Conservation (phyloP, 2,888 invertebrate genomes). For the Scaptomyza reducta region DNA sequence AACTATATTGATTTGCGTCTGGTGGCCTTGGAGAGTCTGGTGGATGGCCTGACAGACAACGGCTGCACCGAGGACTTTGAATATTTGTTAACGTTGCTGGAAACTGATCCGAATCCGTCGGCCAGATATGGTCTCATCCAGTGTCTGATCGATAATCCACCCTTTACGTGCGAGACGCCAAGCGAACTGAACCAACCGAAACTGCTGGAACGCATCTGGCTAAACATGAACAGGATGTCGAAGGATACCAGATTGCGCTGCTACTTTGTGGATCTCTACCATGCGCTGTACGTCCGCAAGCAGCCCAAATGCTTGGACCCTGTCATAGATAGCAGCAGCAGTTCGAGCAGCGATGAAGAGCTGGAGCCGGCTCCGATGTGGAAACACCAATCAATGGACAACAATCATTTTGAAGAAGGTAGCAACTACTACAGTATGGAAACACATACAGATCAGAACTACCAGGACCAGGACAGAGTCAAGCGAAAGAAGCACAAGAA, state of each 20-base stretch:
- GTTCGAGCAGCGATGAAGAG: slow-evolving; percentile 5
- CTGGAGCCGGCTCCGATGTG: too few relatives aligned
- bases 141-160: slow-evolving; percentile 91
- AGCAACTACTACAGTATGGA: background rate
- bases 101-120: slow-evolving; percentile 94
- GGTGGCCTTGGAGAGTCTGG: slow-evolving; percentile 95
- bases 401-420: background rate
- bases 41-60: slow-evolving; percentile 95
- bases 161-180: slow-evolving; percentile 86
- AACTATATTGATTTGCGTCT: slow-evolving; percentile 95
- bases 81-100: slow-evolving; percentile 92
- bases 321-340: slow-evolving; percentile 70
- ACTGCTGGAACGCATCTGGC: slow-evolving; percentile 93
- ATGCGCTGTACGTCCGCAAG: slow-evolving; percentile 92
- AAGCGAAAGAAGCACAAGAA: slow-evolving; percentile 92
- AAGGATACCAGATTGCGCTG: slow-evolving; percentile 95
- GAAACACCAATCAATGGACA: background rate
- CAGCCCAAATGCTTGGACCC: slow-evolving; percentile 91
- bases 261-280: slow-evolving; percentile 96
- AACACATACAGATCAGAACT: slow-evolving; percentile 34
- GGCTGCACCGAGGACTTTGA: slow-evolving; percentile 93
- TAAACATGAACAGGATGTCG: slow-evolving; percentile 91
- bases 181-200: slow-evolving; percentile 89
- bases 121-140: slow-evolving; percentile 90
- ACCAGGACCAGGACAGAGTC: slow-evolving; percentile 76